A percentile compares a stretch with the other conserved stretches of the same genome.
These are phyloP conservation scores for Pipistrellus kuhlii DNA, from an alignment of 2,797 vertebrate species.

Conservation along the genomic window DNA sequence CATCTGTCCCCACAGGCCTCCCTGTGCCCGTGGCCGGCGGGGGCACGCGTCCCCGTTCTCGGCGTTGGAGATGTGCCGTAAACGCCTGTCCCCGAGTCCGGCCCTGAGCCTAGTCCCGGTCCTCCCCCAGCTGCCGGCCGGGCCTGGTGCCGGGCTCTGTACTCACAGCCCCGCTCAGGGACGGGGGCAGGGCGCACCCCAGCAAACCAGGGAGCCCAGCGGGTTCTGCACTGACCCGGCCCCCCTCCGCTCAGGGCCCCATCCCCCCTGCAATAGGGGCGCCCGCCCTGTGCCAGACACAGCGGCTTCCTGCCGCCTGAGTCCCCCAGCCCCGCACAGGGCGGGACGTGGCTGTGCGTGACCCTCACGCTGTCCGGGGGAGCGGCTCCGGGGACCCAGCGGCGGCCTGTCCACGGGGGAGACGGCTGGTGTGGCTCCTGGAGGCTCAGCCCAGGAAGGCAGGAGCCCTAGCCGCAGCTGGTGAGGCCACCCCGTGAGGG, in stretches of 20 bases:
- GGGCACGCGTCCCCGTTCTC: rapidly evolving
- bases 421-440: not conserved
- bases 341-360: rapidly evolving
- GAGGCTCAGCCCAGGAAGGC: rapidly evolving
- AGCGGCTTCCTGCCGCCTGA: not conserved
- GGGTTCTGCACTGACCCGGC: not conserved
- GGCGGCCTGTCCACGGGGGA: not conserved
- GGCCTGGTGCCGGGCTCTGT: not conserved
- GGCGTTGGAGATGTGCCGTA: not conserved
- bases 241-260: not conserved
- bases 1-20: rapidly evolving
- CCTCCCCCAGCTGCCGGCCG: too few species aligned
- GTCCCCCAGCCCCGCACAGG: rapidly evolving
- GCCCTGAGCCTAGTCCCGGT: not conserved
- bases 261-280: rapidly evolving
- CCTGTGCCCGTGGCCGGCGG: not conserved
- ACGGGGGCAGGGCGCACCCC: not conserved
- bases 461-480: not conserved
- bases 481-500: rapidly evolving
- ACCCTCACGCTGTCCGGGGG: not conserved
- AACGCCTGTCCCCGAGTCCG: too few species aligned
- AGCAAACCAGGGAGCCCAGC: not conserved
- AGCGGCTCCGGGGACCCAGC: not conserved
- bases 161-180: too few species aligned
- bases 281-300: rapidly evolving